phyloP scores from a whole-genome alignment of 1,140 invertebrate species.

The Bombus terrestris region DNA sequence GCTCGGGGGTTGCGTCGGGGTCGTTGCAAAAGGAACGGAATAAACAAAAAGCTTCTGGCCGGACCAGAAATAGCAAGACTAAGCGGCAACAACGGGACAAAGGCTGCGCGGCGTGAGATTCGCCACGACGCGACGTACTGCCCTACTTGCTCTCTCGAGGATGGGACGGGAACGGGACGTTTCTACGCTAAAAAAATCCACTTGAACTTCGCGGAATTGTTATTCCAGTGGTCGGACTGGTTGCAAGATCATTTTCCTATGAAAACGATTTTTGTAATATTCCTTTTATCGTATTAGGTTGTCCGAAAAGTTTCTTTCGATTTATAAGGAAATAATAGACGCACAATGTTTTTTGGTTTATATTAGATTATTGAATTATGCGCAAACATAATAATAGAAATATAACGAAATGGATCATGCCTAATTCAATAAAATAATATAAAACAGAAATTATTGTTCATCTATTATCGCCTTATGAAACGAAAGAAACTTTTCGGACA shows the following conservation, averaged over 20 bases:
- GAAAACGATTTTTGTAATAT: neutral
- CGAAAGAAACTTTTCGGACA: too few species aligned
- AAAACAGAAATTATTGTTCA: too few species aligned
- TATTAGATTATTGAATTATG: too few species aligned
- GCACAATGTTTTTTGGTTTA: too few species aligned
- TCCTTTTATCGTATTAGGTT: too few species aligned
- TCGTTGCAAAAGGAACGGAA: slow-evolving; percentile 6
- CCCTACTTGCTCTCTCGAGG: slow-evolving; percentile 27
- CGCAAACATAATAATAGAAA: too few species aligned
- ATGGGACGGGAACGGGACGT: neutral
- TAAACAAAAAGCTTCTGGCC: slow-evolving; percentile 11
- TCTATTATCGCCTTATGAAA: too few species aligned
- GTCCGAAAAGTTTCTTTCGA: too few species aligned
- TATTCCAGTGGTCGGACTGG: too few species aligned
- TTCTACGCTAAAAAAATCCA: neutral
- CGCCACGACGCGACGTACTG: neutral
- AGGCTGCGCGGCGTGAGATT: slow-evolving; percentile 22
- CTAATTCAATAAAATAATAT: too few species aligned
- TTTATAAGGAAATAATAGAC: too few species aligned
- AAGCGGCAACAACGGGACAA: neutral
- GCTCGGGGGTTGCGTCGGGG: neutral
- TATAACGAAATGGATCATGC: too few species aligned
- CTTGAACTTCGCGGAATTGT: neutral
- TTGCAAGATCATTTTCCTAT: neutral
- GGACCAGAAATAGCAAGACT: slow-evolving; percentile 33